Evolutionary conservation across 2,113 vertebrate genomes (phyloP).

Genomic region (Lipophrys pholis): DNA sequence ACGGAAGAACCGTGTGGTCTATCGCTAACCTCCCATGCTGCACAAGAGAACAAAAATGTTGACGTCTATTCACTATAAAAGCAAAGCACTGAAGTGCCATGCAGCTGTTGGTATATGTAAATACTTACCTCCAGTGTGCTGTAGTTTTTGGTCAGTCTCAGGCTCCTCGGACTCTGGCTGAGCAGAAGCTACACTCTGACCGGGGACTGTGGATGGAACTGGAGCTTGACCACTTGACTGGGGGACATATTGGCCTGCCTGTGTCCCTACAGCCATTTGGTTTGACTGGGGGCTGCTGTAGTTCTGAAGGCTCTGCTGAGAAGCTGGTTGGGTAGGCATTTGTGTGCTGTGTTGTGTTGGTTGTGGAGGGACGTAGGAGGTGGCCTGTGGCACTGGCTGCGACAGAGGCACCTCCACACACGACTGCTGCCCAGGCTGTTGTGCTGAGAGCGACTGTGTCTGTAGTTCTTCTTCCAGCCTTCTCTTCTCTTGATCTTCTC

Average conservation of each 20-base stretch:
- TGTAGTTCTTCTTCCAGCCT: slow-evolving; percentile 87
- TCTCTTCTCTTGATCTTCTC: slow-evolving; percentile 93
- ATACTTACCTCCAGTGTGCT: slow-evolving; percentile 88
- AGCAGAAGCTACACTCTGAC: slow-evolving; percentile 49
- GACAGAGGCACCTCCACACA: slow-evolving; percentile 54
- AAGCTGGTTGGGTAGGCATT: slow-evolving; percentile 58
- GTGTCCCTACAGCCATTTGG: slow-evolving; percentile 47
- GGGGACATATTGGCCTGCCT: slow-evolving; percentile 54
- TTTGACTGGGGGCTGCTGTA: slow-evolving; percentile 66
- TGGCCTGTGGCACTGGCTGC: slow-evolving; percentile 51
- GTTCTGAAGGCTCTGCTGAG: slow-evolving; percentile 69
- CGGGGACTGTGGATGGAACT: slow-evolving; percentile 33
- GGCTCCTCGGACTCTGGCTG: slow-evolving; percentile 88
- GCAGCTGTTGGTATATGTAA: not conserved
- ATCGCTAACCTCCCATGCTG: slow-evolving; percentile 60
- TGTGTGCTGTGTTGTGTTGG: slow-evolving; percentile 66
- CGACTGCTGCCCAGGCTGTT: slow-evolving; percentile 77
- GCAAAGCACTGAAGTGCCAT: not conserved
- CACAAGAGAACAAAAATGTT: not conserved
- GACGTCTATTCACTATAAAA: no score
- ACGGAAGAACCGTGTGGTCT: slow-evolving; percentile 52
- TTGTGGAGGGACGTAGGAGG: slow-evolving; percentile 59
- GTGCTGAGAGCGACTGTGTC: slow-evolving; percentile 38
- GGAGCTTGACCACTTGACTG: slow-evolving; percentile 58
- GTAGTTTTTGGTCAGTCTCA: slow-evolving; percentile 89